Base-by-base conservation (phyloP, 2,888 invertebrate species). In the Abrostola tripartita region DNA sequence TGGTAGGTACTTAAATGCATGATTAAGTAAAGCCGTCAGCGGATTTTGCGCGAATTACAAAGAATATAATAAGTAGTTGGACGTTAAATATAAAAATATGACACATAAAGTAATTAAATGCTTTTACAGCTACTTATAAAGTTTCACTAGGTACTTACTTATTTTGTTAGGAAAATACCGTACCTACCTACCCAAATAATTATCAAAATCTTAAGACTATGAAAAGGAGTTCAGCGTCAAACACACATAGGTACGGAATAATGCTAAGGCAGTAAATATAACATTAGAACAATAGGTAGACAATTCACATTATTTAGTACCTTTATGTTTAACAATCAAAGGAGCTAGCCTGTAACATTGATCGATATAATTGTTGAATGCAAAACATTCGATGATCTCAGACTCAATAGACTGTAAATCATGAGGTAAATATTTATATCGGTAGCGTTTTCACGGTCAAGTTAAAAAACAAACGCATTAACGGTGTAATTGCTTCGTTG, bases 381-480 rank as follows among this genome's bases (percentile, higher is more conserved):
- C 75, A 68, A 77, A 71, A 73, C 60, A 71, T 64, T 61, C 35
- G 52, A 71, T 67, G 61, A 70, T 67, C 51, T 67, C 57, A 67
- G 52, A 60, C 52, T 71, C 56, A 73, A 70, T 74, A 52, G 54
- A 63, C 56, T 68, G 63, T 71, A 63, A 70, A 69, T 65, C 58
- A 74, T 62, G 49, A 63, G 50, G 54, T 68, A 68, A 65, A 63
- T 74, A 69, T 71, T 78, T 71, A 24, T 71, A 52, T 74, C 65
- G 41, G 58, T 64, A 62, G 61, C 41, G 56, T 74, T 74, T 81
- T 79, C 82, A 83, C 68, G 86, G 85, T 75, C 81, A 81, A 62
- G 62, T 64, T 56, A 71, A 76, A 68, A 66, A 68, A 67, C 54
- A 62, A 74, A 65, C 52, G 61, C 72, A 78, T 78, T 82, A 73